Evolutionary conservation across 2,113 vertebrate species (phyloP).

Genomic region (Alces alces): DNA sequence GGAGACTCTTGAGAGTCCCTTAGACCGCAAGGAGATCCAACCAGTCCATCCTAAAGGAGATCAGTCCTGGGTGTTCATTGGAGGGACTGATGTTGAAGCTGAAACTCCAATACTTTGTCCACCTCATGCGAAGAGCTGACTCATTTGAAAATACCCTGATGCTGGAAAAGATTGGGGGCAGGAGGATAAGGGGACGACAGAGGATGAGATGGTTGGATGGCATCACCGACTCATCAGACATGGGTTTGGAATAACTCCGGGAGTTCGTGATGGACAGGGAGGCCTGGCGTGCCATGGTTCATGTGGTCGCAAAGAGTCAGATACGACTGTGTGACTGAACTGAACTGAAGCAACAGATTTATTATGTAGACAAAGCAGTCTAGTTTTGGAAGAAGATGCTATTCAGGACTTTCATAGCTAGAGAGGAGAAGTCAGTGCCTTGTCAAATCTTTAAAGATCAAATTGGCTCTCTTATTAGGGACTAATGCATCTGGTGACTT

Average conservation of each 20-base stretch:
- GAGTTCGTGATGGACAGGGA: background rate
- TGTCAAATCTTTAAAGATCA: background rate
- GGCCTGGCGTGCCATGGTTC: accelerated
- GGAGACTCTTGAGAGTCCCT: background rate
- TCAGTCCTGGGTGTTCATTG: background rate
- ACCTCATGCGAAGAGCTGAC: background rate
- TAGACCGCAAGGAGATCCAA: background rate
- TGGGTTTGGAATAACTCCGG: background rate
- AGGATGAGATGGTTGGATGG: background rate
- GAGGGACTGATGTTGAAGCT: background rate
- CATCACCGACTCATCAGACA: accelerated
- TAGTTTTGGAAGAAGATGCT: background rate
- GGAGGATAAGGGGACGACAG: background rate
- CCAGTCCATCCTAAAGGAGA: background rate
- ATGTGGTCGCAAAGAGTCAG: background rate
- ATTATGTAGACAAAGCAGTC: background rate
- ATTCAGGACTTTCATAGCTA: background rate
- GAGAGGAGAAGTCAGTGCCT: background rate
- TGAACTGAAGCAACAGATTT: background rate
- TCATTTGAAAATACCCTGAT: background rate
- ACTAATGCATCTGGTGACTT: background rate
- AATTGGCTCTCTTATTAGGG: background rate
- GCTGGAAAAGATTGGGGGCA: accelerated
- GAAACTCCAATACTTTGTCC: background rate
- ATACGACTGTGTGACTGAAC: background rate